phyloP scores from a whole-genome alignment of 2,113 vertebrate species.

The Cricetomys ansorgei region DNA sequence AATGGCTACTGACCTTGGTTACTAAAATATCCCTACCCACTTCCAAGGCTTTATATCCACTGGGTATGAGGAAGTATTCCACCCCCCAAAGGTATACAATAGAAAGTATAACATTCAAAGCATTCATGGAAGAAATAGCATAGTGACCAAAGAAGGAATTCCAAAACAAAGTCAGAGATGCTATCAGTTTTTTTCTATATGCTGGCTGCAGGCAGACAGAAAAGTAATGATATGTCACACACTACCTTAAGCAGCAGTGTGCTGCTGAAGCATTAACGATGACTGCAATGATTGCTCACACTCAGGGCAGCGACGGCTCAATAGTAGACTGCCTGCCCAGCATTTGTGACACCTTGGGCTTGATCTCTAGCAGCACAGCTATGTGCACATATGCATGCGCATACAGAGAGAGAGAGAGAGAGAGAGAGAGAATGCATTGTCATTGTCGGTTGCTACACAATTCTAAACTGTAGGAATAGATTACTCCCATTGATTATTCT shows the following conservation, averaged over 20 bases:
- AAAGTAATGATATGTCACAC: fast-evolving
- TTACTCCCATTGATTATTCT: neutral
- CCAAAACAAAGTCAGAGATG: neutral
- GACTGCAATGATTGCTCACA: neutral
- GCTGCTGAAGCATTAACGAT: no score
- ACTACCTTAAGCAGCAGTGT: neutral
- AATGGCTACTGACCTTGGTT: neutral
- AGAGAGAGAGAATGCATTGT: neutral
- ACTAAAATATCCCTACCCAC: neutral
- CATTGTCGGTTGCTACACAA: fast-evolving
- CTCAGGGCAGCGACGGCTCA: neutral
- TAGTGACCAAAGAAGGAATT: neutral
- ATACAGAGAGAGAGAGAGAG: neutral
- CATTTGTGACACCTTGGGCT: no score
- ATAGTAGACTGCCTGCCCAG: neutral
- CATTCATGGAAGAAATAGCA: neutral
- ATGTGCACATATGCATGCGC: neutral
- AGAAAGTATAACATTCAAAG: neutral
- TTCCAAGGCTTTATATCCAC: neutral
- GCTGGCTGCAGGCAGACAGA: neutral
- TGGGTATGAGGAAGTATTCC: neutral
- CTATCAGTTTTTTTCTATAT: neutral
- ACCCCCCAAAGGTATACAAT: neutral
- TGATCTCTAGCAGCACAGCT: neutral
- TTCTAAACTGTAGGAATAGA: neutral